A percentile compares a stretch with the other conserved stretches of the same genome.
phyloP scores from a whole-genome alignment of 1,140 invertebrate species.

The Stenopsyche tienmushanensis region DNA sequence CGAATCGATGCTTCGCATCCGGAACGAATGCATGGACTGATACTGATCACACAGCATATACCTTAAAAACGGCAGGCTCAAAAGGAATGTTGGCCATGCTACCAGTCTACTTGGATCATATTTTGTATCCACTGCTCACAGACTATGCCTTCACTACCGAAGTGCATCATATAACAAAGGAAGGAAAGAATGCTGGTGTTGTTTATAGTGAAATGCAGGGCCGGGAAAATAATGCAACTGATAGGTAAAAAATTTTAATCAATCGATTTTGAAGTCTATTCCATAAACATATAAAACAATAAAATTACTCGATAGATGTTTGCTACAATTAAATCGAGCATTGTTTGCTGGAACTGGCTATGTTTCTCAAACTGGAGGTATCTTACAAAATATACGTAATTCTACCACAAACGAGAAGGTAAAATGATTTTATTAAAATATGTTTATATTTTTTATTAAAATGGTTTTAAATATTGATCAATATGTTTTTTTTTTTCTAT shows the following conservation, averaged over 20 bases:
- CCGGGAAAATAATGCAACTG: constrained; percentile 78
- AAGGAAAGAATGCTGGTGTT: constrained; percentile 87
- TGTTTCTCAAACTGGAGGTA: constrained; percentile 81
- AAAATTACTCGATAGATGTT: constrained; percentile 49
- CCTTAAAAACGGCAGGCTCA: constrained; percentile 81
- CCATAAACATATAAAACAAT: neutral
- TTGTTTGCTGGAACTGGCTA: constrained; percentile 83
- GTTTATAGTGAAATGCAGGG: constrained; percentile 95
- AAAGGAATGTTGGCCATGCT: constrained; percentile 86
- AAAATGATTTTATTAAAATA: neutral
- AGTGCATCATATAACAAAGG: constrained; percentile 86
- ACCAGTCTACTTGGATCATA: constrained; percentile 89
- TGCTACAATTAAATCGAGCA: constrained; percentile 63
- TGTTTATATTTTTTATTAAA: neutral
- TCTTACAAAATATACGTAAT: constrained; percentile 79
- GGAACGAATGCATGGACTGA: constrained; percentile 88
- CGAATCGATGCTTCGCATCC: constrained; percentile 85
- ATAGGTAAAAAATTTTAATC: constrained; percentile 45
- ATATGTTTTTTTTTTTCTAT: neutral
- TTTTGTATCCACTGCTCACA: constrained; percentile 80
- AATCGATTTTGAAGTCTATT: constrained; percentile 39
- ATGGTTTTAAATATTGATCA: neutral
- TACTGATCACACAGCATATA: constrained; percentile 87
- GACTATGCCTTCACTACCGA: constrained; percentile 83
- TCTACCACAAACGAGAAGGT: constrained; percentile 82